phyloP scores from a whole-genome alignment of 2,113 vertebrate genomes.

The Laticauda laticaudata region DNA sequence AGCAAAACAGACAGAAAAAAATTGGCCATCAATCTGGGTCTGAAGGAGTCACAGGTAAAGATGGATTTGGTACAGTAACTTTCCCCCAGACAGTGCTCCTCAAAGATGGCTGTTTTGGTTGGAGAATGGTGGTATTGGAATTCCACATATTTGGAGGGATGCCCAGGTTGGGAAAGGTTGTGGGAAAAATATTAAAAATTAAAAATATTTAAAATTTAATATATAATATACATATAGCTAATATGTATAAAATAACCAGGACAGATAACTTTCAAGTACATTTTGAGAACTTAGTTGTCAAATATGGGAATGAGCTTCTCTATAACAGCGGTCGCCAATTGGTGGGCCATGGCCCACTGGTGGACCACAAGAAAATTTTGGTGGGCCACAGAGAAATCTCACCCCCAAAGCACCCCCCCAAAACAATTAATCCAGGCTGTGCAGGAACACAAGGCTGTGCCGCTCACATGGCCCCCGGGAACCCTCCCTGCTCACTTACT shows the following conservation, averaged over 20 bases:
- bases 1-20: constrained; percentile 94
- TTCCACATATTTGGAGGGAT: neutral
- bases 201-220: neutral
- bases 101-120: neutral
- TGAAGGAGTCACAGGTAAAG: constrained; percentile 95
- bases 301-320: neutral
- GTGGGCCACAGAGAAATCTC: too few relatives aligned
- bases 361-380: too few relatives aligned
- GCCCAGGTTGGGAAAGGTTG: neutral
- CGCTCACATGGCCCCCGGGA: too few relatives aligned
- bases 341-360: too few relatives aligned
- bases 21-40: constrained; percentile 84
- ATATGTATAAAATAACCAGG: constrained; percentile 18
- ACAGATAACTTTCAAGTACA: neutral
- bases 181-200: constrained; percentile 24
- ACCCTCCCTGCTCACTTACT: too few relatives aligned
- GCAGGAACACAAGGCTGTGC: too few relatives aligned
- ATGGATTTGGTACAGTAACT: neutral
- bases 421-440: too few relatives aligned
- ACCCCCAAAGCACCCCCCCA: too few relatives aligned
- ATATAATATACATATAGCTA: too few relatives aligned
- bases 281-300: neutral
- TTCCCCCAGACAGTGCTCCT: neutral
- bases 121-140: neutral
- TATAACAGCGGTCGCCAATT: neutral